Evolutionary conservation across 2,797 vertebrate genomes (phyloP).

Genomic region (Brachyalestes nurse): DNA sequence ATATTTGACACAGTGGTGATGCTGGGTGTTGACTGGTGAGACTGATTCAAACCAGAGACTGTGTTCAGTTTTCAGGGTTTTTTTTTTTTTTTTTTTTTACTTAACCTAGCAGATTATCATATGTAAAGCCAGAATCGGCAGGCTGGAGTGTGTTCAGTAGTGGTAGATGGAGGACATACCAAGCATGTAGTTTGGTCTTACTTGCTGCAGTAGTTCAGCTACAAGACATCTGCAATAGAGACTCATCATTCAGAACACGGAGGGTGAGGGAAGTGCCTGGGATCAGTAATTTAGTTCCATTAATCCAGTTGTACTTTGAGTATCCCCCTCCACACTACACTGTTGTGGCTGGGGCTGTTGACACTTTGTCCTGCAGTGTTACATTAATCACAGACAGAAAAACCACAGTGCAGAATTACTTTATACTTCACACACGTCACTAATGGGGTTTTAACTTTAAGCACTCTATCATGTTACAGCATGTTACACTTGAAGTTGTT

Average conservation of each 20-base stretch:
- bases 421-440: conserved; percentile 15
- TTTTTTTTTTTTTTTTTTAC: background rate
- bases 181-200: background rate
- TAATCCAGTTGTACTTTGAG: background rate
- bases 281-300: background rate
- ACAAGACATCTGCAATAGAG: background rate
- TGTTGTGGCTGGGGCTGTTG: background rate
- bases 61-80: background rate
- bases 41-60: conserved; percentile 3
- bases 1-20: background rate
- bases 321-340: background rate
- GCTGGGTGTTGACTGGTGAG: background rate
- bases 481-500: background rate
- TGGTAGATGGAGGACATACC: background rate
- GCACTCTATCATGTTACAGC: background rate
- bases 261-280: background rate
- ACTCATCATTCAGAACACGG: background rate
- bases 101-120: background rate
- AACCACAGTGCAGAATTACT: conserved; percentile 6
- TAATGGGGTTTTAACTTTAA: background rate
- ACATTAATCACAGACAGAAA: conserved; percentile 4
- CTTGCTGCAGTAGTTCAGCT: background rate
- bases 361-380: background rate
- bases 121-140: background rate
- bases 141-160: background rate